Evolutionary conservation across 2,888 invertebrate genomes (phyloP).

Genomic region (Synergus umbraculus): DNA sequence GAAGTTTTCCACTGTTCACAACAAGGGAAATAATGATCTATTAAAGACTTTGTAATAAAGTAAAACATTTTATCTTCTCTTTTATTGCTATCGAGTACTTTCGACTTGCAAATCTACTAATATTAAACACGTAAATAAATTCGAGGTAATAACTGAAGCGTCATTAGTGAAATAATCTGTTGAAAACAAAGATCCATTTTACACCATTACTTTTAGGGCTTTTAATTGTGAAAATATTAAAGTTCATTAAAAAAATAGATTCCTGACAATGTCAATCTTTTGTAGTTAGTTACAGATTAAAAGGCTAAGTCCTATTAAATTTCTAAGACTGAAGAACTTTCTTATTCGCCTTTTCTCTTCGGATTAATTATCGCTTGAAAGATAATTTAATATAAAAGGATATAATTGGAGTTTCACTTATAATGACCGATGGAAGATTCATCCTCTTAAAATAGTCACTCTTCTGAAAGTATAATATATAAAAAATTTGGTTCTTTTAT

Average conservation of each 20-base stretch:
- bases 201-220: not conserved
- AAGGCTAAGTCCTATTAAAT: not conserved
- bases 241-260: not conserved
- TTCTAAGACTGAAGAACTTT: not conserved
- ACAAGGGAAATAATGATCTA: slow-evolving; percentile 9
- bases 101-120: not conserved
- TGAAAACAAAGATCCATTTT: not conserved
- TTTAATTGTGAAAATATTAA: not conserved
- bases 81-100: not conserved
- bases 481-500: not conserved
- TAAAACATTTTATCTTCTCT: not conserved
- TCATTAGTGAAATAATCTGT: slow-evolving; percentile 23
- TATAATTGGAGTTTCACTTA: not conserved
- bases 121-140: slow-evolving; percentile 1
- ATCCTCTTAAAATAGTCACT: not conserved
- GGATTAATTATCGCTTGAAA: slow-evolving; percentile 21
- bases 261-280: not conserved
- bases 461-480: not conserved
- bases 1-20: not conserved
- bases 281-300: not conserved
- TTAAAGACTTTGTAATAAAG: not conserved
- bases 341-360: not conserved
- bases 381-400: slow-evolving; percentile 6
- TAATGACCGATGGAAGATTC: not conserved
- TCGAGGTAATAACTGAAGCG: not conserved